Evolutionary conservation across 2,888 invertebrate species (phyloP), one percentile per base, ranked within the genome.

Genomic region (Odontomyia ornata): DNA sequence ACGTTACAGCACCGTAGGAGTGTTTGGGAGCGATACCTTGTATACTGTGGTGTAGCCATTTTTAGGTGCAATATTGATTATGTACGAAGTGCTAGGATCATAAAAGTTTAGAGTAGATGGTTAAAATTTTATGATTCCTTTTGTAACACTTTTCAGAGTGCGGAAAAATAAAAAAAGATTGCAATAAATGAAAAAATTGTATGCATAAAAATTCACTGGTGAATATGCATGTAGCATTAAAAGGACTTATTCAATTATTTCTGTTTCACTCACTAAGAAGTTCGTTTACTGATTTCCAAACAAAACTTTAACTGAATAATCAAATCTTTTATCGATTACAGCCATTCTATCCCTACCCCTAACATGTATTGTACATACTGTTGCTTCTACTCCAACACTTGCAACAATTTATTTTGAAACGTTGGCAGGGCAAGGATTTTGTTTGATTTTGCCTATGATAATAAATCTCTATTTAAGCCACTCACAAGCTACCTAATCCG

Each of bases 391-490:
- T 28, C 28, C 1, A 28, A 1, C 28, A 1, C 28, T 0, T 13
- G 27, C 47, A 71, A 25, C 71, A 47, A 11, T 18, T 47, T 52
- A 47, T 52, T 71, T 0, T 23, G 43, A 43, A 18, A 5, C 21
- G 67, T 43, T 52, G 47, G 23, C 71, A 67, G 46, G 7, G 21
- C 43, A 23, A 47, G 52, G 47, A 71, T 71, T 43, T 71, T 52
- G 71, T 52, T 52, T 71, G 25, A 27, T 27, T 71, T 71, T 71
- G 52, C 52, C 25, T 47, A n/a, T 25, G 52, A 52, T 52, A 47
- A 71, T 71, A 71, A 71, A 71, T 71, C 71, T 71, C 27, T 21
- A 3, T 27, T 23, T 47, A 71, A 71, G 47, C 27, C 71, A 47
- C 52, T 52, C 15, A 13, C 52, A 52, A 25, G 71, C 47, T 52